Percentiles rank a stretch among this genome's conserved stretches.
Evolutionary conservation across 2,113 vertebrate genomes (phyloP).

Genomic region (Saguinus midas): DNA sequence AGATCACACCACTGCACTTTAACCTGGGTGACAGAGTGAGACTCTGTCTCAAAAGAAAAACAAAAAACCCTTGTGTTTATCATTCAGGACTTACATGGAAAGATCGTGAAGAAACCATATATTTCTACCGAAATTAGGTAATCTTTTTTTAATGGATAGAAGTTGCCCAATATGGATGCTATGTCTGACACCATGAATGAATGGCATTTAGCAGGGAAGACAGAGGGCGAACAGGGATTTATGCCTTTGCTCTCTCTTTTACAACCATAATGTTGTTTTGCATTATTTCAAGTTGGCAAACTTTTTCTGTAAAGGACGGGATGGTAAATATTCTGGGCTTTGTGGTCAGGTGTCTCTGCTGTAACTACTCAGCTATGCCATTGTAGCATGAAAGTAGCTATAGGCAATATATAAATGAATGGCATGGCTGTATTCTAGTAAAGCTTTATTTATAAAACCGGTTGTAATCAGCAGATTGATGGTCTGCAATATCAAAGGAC

Average conservation of each 20-base stretch:
- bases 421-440: neutral
- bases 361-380: neutral
- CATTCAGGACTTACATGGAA: neutral
- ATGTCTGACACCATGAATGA: neutral
- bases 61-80: neutral
- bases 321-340: neutral
- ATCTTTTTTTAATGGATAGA: too few species aligned
- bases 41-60: too few species aligned
- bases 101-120: neutral
- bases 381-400: neutral
- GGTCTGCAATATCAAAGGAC: neutral
- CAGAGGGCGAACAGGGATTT: neutral
- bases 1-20: too few species aligned
- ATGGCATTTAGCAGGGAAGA: neutral
- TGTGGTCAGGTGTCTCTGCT: neutral
- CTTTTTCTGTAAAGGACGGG: neutral
- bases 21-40: too few species aligned
- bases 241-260: too few species aligned
- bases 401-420: neutral
- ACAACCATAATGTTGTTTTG: too few species aligned
- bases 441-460: neutral
- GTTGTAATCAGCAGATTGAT: neutral
- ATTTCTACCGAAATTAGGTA: neutral
- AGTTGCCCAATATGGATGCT: neutral
- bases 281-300: neutral